Percentiles rank a stretch among this genome's conserved stretches.
Conservation (phyloP, 1,140 invertebrate genomes). For the Drosophila punjabiensis region DNA sequence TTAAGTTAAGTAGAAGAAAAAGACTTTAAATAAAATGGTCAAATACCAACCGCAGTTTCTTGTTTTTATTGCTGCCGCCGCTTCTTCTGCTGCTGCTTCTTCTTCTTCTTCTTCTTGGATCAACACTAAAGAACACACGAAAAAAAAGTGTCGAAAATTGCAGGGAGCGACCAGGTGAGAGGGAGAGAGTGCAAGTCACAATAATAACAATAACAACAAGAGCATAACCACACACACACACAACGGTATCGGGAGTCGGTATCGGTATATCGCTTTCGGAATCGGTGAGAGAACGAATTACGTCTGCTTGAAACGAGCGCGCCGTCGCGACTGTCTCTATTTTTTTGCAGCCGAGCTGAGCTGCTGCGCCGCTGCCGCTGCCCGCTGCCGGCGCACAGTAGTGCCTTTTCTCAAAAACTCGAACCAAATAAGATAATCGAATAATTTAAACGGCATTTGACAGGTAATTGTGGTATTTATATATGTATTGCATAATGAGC, state of each 20-base stretch:
- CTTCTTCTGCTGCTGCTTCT: constrained; percentile 8
- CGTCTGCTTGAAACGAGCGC: constrained; percentile 77
- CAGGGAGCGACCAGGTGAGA: constrained; percentile 25
- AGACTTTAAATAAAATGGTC: constrained; percentile 12
- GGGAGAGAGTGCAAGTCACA: constrained; percentile 29
- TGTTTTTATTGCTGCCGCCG: constrained; percentile 22
- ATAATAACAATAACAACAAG: constrained; percentile 38
- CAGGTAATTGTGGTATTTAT: too few relatives aligned
- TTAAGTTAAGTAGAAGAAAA: constrained; percentile 14
- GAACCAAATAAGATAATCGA: too few relatives aligned
- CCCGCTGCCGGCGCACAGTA: too few relatives aligned
- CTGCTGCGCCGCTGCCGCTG: constrained; percentile 16
- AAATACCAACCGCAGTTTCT: constrained; percentile 59
- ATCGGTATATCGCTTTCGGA: constrained; percentile 13
- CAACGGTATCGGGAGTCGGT: constrained; percentile 27
- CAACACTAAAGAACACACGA: constrained; percentile 62
- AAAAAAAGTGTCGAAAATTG: constrained; percentile 60
- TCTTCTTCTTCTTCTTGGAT: constrained; percentile 22
- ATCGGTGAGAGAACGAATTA: constrained; percentile 37
- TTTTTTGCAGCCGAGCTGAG: constrained; percentile 26
- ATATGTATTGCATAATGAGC: too few relatives aligned
- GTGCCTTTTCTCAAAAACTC: too few relatives aligned
- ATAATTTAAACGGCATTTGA: too few relatives aligned
- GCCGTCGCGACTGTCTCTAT: constrained; percentile 76
- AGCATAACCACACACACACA: constrained; percentile 39